These are phyloP conservation scores for Muscicapa adusta DNA, from an alignment of 2,113 vertebrate species.

Conservation along the genomic window DNA sequence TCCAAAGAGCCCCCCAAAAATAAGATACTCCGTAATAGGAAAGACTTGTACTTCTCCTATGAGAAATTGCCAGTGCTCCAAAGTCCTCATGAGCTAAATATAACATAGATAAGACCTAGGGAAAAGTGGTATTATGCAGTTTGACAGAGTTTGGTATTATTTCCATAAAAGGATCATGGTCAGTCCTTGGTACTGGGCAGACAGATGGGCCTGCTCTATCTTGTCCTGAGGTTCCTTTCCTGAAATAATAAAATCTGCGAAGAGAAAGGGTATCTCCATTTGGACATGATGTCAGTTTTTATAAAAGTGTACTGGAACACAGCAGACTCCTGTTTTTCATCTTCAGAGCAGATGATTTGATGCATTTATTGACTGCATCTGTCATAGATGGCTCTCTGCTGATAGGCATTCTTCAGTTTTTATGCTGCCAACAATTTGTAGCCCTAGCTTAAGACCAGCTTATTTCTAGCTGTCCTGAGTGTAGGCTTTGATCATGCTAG, in stretches of 20 bases:
- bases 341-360: not conserved
- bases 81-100: not conserved
- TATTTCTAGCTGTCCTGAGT: not conserved
- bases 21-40: not conserved
- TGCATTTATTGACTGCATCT: not conserved
- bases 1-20: not conserved
- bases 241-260: not conserved
- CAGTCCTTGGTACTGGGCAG: not conserved
- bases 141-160: not conserved
- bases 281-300: not conserved
- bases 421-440: not conserved
- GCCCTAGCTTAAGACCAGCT: not conserved
- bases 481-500: not conserved
- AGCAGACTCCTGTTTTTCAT: not conserved
- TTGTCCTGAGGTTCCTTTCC: not conserved
- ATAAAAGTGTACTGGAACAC: not conserved
- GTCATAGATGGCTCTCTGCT: not conserved
- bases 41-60: not conserved
- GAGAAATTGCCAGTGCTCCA: not conserved
- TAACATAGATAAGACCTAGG: not conserved
- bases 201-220: accelerated
- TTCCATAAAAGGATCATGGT: not conserved
- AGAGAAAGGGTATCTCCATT: not conserved
- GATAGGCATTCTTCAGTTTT: not conserved
- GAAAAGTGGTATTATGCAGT: not conserved